Evolutionary conservation across 2,797 vertebrate species (phyloP).

Genomic region (Carapus acus): DNA sequence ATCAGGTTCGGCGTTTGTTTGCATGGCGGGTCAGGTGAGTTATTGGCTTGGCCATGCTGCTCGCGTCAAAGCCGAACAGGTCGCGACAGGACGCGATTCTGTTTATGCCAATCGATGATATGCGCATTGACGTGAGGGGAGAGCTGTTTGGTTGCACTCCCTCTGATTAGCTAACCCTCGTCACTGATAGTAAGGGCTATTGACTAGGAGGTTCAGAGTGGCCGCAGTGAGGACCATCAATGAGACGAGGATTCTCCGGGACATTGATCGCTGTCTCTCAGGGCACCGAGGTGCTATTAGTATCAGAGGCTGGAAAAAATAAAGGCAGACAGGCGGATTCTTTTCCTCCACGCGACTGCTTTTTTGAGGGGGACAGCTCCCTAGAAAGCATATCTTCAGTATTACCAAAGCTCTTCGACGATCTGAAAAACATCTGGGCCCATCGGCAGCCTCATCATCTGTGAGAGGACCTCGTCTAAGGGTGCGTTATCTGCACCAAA

Average conservation of each 20-base stretch:
- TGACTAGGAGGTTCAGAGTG: slow-evolving; percentile 46
- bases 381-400: no score
- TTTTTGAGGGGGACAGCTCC: no score
- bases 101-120: slow-evolving; percentile 53
- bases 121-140: slow-evolving; percentile 56
- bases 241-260: slow-evolving; percentile 36
- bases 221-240: slow-evolving; percentile 49
- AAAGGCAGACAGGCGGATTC: background rate
- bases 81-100: slow-evolving; percentile 29
- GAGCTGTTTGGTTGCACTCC: slow-evolving; percentile 62
- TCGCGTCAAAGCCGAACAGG: slow-evolving; percentile 17
- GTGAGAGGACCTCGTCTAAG: no score
- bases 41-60: no score
- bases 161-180: slow-evolving; percentile 61
- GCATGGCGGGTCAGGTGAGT: no score
- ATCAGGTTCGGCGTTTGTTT: no score
- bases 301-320: slow-evolving; percentile 26
- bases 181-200: slow-evolving; percentile 56
- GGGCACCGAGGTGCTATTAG: slow-evolving; percentile 21
- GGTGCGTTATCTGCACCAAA: no score
- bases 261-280: slow-evolving; percentile 44
- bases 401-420: no score
- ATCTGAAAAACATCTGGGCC: no score
- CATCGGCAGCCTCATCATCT: no score
- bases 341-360: background rate